Base-by-base conservation (phyloP, 2,113 vertebrate species). In the Sinocyclocheilus rhinocerous region DNA sequence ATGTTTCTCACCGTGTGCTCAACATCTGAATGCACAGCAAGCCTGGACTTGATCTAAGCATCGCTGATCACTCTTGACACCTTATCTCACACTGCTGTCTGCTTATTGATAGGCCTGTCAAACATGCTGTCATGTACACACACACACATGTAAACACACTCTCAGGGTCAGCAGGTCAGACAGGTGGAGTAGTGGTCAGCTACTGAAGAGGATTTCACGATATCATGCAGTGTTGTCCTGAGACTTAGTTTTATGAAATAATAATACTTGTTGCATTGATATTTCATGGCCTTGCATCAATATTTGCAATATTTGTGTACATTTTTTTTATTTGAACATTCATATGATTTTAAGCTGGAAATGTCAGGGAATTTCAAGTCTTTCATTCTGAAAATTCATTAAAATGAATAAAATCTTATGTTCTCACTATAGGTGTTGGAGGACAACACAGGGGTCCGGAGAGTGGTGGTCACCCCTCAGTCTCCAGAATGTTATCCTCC, bases 401-500 rank as follows among this genome's bases (percentile, higher is more conserved):
- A 13, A 45, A 20, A 26, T n/a, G 3, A 55, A 4, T 55, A 12
- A n/a, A 11, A 50, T 6, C 24, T 33, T 81, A 79, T 81, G 75
- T 85, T 89, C 1, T 39, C 57, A 76, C 33, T 29, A 0, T 88
- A 99, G 98, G 97, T 99, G 92, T 95, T 99, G 89, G 98, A 99
- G 93, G 98, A 99, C 87, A 98, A 93, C 93, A 98, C 97, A 2
- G 98, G 98, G n/a, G 97, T 99, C 55, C 97, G 98, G 33, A 94
- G 97, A 88, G 98, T 99, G 91, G 98, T 99, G 85, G 97, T 99
- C 69, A 99, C 98, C 24, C 98, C 97, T 3, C 97, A 99, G 90
- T 98, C 97, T 88, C 97, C 97, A 0, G 98, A 99, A 86, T 99
- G 98, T 91, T 99, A 98, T 85, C 97, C 97, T 29, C 97, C 97